Evolutionary conservation across 2,888 invertebrate species (phyloP).

Genomic region (Aphidius colemani): DNA sequence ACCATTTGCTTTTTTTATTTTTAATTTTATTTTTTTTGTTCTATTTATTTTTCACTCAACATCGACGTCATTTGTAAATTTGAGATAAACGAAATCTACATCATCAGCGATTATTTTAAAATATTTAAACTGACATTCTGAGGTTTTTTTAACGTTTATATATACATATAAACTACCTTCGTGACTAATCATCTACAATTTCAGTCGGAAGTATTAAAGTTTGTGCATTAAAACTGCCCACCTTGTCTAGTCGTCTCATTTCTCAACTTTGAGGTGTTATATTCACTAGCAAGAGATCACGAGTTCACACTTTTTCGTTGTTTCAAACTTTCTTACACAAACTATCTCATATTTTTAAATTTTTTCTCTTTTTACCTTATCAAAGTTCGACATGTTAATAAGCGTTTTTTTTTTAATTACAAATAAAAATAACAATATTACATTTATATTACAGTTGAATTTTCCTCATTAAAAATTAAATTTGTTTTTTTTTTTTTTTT

Average conservation of each 20-base stretch:
- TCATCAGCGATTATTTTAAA: constrained; percentile 14
- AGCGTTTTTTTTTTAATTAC: background rate
- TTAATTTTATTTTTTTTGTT: too few relatives aligned
- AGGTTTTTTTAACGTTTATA: constrained; percentile 18
- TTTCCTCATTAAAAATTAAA: too few relatives aligned
- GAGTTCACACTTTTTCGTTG: constrained; percentile 8
- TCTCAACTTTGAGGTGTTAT: constrained; percentile 17
- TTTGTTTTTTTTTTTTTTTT: too few relatives aligned
- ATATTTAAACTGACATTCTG: constrained; percentile 31
- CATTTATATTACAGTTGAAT: too few relatives aligned
- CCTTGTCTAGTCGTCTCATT: background rate
- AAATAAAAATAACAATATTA: too few relatives aligned
- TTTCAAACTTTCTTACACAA: constrained; percentile 14
- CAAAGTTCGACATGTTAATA: background rate
- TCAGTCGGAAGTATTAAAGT: constrained; percentile 43
- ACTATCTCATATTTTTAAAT: background rate
- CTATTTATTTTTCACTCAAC: too few relatives aligned
- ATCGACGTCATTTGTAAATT: constrained; percentile 14
- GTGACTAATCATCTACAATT: constrained; percentile 42
- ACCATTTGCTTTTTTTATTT: too few relatives aligned
- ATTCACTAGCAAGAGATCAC: constrained; percentile 17
- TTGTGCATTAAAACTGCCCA: constrained; percentile 39
- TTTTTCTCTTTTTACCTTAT: background rate
- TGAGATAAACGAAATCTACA: constrained; percentile 12
- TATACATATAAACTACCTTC: constrained; percentile 26